A percentile compares a stretch with the other conserved stretches of the same genome.
Evolutionary conservation across 2,888 invertebrate genomes (phyloP).

Genomic region (Callosobruchus maculatus): DNA sequence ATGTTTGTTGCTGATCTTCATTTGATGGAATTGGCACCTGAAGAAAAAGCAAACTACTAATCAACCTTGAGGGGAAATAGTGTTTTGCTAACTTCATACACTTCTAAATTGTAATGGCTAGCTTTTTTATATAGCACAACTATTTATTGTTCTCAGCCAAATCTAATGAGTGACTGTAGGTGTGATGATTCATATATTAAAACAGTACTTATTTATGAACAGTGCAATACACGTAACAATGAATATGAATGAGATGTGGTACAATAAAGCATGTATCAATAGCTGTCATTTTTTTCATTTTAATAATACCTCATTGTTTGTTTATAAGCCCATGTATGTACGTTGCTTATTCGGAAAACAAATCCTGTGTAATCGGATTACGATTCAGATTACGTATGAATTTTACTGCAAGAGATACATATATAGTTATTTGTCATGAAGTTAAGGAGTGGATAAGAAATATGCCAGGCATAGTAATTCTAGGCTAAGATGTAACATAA

Average conservation of each 20-base stretch:
- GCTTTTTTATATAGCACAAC: background rate
- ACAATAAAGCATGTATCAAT: background rate
- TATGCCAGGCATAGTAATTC: too few species aligned
- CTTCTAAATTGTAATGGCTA: background rate
- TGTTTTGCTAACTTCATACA: too few species aligned
- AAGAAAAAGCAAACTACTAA: too few species aligned
- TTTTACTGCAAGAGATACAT: background rate
- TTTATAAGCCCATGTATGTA: background rate
- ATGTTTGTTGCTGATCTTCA: too few species aligned
- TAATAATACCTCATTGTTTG: background rate
- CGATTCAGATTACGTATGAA: background rate
- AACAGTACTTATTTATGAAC: background rate
- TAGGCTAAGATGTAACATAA: too few species aligned
- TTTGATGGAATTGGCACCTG: too few species aligned
- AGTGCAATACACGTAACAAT: background rate
- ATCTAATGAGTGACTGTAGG: background rate
- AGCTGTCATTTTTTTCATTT: background rate
- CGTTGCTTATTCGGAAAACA: background rate
- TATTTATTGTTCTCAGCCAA: background rate
- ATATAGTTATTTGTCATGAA: background rate
- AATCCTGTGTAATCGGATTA: background rate
- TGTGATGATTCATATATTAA: background rate
- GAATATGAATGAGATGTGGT: background rate
- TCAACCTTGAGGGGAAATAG: too few species aligned
- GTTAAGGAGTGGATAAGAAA: too few species aligned